Base-by-base conservation (phyloP, 2,888 invertebrate species). In the Protodeltote pygarga region DNA sequence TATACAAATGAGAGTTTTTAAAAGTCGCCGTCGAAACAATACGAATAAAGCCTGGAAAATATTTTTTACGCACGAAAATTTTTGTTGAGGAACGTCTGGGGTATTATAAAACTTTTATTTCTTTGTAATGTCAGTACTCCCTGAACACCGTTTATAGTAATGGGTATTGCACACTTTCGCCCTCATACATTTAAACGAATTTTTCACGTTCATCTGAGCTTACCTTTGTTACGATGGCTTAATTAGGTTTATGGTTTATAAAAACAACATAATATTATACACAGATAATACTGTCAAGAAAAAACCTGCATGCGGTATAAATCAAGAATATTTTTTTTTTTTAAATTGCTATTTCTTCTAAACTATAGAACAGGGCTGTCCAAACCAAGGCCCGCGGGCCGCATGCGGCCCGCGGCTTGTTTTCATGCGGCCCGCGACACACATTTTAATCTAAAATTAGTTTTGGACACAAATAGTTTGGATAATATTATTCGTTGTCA, bases 1-100 rank as follows among this genome's bases (percentile, higher is more conserved):
- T 59, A 46, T 54, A 64, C 54, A 70, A 67, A 65, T 49, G 50
- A 52, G 27, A 33, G 40, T 46, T 44, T 45, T 29, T 48, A 42
- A 57, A 59, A 52, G 49, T 38, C 40, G 9, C 35, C 34, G 39
- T 35, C 31, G 24, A 51, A 47, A 55, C 54, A 60, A 64, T 53
- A 19, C 9, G 31, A 46, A 57, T 51, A 52, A 57, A 39, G 49
- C 31, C 15, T 31, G 33, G 35, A 38, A 58, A 49, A 34, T 31
- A 32, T n/a, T 8, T 24, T 48, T 60, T 54, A 28, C 28, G 5
- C 17, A 16, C 32, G 3, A 34, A 38, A 28, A 24, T 37, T n/a
- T n/a, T 15, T 34, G 11, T 11, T n/a, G 4, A 35, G 3, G 13
- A 65, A 48, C 31, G 48, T 45, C 31, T 32, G 27, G 29, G 24